Base-by-base conservation (phyloP, 2,888 invertebrate species). In the Aleiodes testaceus region DNA sequence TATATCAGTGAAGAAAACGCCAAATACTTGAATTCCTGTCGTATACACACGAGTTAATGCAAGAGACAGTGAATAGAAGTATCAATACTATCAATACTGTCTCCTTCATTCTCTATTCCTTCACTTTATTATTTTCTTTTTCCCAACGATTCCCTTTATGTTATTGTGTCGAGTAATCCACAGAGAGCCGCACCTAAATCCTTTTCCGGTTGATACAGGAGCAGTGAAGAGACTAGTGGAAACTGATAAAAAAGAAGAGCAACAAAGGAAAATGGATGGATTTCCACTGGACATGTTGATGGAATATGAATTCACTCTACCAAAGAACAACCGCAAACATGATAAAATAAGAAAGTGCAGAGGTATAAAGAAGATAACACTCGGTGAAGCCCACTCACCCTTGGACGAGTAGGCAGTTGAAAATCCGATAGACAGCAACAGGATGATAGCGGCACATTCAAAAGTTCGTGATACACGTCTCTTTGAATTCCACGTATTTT, bases 391-490 rank as follows among this genome's bases (percentile, higher is more conserved):
- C 16, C 61, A 72, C 71, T 72, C 50, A 72, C 71, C 64, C 63
- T 63, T 72, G 18, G 71, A 72, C 30, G 67, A 71, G 16, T 52
- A 63, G 30, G 52, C 71, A 3, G 63, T 26, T 14, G 71, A 53
- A 53, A 72, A 67, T 53, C 71, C 71, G 52, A 72, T 67, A 47
- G 50, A 72, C 47, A 72, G 52, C 63, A 72, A 72, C 66, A 72
- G 66, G 52, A 72, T 64, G 50, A 64, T 59, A 18, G 53, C 22
- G 9, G 53, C 16, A 49, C 18, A 36, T 64, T 67, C 63, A 26
- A 45, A 12, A 20, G 22, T 52, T 50, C 61, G 42, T 49, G 47
- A 42, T 22, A 59, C 47, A 20, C 59, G 36, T 20, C 30, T 16
- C 42, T 44, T 16, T 18, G 20, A 61, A 36, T 16, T 61, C 18